Base-by-base conservation (phyloP, 2,888 invertebrate genomes). In the Taenaris catops region DNA sequence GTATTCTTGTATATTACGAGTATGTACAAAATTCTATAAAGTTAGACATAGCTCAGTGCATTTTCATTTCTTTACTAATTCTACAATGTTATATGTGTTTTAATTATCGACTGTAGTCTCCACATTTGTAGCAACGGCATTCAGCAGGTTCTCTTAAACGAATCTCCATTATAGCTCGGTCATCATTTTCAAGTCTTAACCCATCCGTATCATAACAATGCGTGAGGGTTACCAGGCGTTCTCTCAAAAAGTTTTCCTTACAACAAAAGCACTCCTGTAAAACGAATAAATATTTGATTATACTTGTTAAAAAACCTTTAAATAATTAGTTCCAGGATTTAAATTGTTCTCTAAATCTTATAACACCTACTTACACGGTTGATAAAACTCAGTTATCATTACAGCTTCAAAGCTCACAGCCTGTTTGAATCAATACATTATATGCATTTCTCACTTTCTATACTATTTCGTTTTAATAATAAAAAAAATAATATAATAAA, bases 141-240 rank as follows among this genome's bases (percentile, higher is more conserved):
- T 96, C 95, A 16, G 93, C 92, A 0, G 96, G 97, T 70, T 96
- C 96, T 40, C 93, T 89, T 38, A 97, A 84, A 53, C 93, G 92
- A 21, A 96, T 91, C 58, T 95, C 93, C 94, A 96, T 94, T 5
- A 90, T 86, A 20, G 92, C 92, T 52, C 88, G 80, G 16, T 92
- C 92, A 51, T 91, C 91, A 4, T 90, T 89, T 32, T 89, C 91
- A 31, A 97, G 75, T 46, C 94, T 89, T 10, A 93, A 80, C 1
- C 96, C 96, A 70, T 96, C 96, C 7, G 95, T 92, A 71, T 96
- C 94, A 62, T 95, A 97, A 70, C 97, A 97, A 57, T 96, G 95
- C 6, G 91, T 91, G 36, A 97, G 80, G 0, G 92, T 92, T 16
- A 96, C 92, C 31, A 92, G 79, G 47, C 96, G 90, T 58, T 95